Evolutionary conservation across 2,888 invertebrate species (phyloP).

Genomic region (Spicauda simplicius): DNA sequence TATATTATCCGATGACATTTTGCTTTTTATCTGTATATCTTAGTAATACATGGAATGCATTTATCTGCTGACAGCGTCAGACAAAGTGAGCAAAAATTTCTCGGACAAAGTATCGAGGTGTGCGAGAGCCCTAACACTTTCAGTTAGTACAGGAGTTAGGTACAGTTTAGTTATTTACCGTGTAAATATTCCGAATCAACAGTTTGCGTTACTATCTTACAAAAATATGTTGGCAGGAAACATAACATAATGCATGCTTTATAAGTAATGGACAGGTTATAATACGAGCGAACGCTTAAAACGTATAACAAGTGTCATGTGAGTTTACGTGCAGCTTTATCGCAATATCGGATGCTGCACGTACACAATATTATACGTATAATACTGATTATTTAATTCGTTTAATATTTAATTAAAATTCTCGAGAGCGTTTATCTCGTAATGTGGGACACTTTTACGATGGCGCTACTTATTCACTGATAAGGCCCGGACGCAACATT

Average conservation of each 20-base stretch:
- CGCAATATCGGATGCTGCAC: conserved; percentile 69
- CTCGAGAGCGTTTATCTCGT: conserved; percentile 82
- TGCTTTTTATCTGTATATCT: conserved; percentile 34
- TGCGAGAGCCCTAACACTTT: conserved; percentile 21
- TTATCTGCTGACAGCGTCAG: conserved; percentile 31
- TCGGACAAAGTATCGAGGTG: conserved; percentile 30
- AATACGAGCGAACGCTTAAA: conserved; percentile 54
- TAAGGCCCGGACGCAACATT: conserved; percentile 69
- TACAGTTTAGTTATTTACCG: conserved; percentile 14
- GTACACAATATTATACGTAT: conserved; percentile 80
- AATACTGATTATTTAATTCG: conserved; percentile 85
- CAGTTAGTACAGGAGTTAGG: conserved; percentile 16
- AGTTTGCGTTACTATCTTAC: conserved; percentile 56
- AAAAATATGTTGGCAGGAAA: conserved; percentile 47
- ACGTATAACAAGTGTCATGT: conserved; percentile 57
- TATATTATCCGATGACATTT: conserved; percentile 36
- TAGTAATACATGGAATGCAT: conserved; percentile 27
- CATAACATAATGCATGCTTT: conserved; percentile 59
- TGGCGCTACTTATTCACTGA: conserved; percentile 80
- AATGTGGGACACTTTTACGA: conserved; percentile 85
- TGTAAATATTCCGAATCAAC: conserved; percentile 52
- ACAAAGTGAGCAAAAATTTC: conserved; percentile 17
- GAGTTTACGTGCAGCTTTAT: conserved; percentile 67
- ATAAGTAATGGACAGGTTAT: conserved; percentile 51
- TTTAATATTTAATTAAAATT: conserved; percentile 85